A percentile compares a stretch with the other conserved stretches of the same genome.
phyloP scores from a whole-genome alignment of 2,888 invertebrate genomes.

The Pandemis corylana region DNA sequence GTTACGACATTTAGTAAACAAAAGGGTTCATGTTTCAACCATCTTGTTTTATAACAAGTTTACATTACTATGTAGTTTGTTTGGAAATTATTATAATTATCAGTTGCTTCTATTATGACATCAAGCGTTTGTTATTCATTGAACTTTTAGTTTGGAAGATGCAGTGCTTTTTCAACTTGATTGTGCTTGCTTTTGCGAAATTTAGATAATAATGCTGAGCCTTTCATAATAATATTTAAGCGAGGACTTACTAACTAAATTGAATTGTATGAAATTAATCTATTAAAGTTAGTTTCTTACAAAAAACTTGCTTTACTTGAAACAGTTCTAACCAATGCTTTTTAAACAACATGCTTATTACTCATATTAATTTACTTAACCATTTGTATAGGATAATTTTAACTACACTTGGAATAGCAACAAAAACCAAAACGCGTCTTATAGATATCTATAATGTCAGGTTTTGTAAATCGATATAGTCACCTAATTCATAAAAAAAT shows the following conservation, averaged over 20 bases:
- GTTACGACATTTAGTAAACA: conserved; percentile 37
- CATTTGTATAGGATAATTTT: no score
- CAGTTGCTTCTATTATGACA: background rate
- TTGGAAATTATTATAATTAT: conserved; percentile 4
- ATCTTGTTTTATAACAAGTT: background rate
- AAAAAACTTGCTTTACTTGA: background rate
- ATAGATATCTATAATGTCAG: no score
- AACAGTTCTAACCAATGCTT: background rate
- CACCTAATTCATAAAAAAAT: no score
- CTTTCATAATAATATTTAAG: background rate
- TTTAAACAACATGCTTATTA: no score
- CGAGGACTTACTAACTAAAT: background rate
- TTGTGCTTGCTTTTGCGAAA: conserved; percentile 28
- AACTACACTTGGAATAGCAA: no score
- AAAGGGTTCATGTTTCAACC: conserved; percentile 9
- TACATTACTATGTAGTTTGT: background rate
- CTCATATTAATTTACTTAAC: background rate
- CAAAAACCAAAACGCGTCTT: no score
- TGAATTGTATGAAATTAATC: background rate
- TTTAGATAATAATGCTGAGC: conserved; percentile 14
- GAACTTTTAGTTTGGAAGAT: background rate
- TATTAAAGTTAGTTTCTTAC: background rate
- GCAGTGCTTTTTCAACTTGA: conserved; percentile 2
- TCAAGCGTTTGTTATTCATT: background rate
- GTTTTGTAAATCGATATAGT: no score